Evolutionary conservation across 2,113 vertebrate species (phyloP).

Genomic region (Butastur rufipennis): DNA sequence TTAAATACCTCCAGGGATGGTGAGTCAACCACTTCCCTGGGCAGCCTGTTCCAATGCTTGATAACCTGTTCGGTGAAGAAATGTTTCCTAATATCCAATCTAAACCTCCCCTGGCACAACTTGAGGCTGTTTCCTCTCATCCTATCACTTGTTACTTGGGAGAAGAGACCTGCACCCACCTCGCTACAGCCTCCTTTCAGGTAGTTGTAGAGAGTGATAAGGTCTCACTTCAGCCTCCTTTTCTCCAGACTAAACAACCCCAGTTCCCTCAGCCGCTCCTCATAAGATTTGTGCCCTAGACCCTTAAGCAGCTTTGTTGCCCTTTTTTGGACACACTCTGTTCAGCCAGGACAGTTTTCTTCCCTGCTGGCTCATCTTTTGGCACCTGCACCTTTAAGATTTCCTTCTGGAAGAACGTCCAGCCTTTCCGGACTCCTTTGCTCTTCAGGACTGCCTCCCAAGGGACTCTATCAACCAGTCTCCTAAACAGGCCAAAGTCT

Average conservation of each 20-base stretch:
- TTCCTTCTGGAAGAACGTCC: neutral
- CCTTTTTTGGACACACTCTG: neutral
- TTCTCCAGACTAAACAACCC: neutral
- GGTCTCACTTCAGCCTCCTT: neutral
- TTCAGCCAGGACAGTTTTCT: neutral
- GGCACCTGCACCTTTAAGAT: neutral
- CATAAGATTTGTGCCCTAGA: neutral
- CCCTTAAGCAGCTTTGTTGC: neutral
- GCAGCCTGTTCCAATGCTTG: neutral
- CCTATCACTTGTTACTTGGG: neutral
- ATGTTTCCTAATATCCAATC: neutral
- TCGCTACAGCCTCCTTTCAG: neutral
- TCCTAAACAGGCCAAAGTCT: neutral
- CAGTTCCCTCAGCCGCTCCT: rapidly evolving
- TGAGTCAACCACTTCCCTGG: neutral
- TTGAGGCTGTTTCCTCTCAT: neutral
- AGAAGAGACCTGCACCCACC: neutral
- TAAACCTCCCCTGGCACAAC: neutral
- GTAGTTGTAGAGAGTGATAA: neutral
- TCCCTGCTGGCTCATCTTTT: neutral
- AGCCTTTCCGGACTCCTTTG: neutral
- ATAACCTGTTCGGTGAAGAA: neutral
- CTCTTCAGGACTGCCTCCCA: neutral
- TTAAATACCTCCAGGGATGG: neutral
- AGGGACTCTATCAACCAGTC: neutral